Percentiles rank a stretch among this genome's conserved stretches.
These are phyloP conservation scores for Coccyzus lansbergi DNA, from an alignment of 2,797 vertebrate species.

Conservation along the genomic window DNA sequence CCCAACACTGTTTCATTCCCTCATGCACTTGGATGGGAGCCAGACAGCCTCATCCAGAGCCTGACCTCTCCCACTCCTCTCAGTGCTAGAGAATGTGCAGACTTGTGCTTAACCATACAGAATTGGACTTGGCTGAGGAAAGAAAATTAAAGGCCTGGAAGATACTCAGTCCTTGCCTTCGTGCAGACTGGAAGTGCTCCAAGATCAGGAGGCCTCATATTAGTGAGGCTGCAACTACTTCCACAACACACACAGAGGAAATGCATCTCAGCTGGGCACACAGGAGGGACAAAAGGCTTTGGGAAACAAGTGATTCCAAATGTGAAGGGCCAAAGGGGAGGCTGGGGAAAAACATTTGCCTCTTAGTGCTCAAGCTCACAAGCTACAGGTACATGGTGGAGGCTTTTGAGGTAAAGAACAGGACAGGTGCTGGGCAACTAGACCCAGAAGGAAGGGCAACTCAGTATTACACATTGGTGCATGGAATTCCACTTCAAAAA, in stretches of 20 bases:
- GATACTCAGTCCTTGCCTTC: not conserved
- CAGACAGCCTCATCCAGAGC: constrained; percentile 35
- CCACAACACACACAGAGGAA: not conserved
- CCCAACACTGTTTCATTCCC: constrained; percentile 45
- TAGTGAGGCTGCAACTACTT: not conserved
- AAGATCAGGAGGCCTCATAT: not conserved
- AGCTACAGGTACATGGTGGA: not conserved
- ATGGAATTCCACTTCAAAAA: not conserved
- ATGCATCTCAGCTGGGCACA: not conserved
- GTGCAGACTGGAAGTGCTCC: not conserved
- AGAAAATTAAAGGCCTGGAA: not conserved
- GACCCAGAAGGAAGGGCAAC: not conserved
- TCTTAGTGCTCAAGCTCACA: not conserved
- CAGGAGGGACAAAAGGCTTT: not conserved
- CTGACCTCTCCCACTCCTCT: constrained; percentile 30
- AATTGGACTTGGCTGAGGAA: not conserved
- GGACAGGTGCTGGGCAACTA: not conserved
- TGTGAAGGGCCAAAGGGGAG: not conserved
- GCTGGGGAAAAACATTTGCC: not conserved
- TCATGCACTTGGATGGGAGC: constrained; percentile 29
- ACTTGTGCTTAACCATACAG: constrained; percentile 13
- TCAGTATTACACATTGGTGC: not conserved
- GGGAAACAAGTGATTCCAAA: not conserved
- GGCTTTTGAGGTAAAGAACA: not conserved
- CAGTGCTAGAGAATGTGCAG: constrained; percentile 42